Evolutionary conservation across 2,113 vertebrate species (phyloP), one percentile per base, ranked within the genome.

Genomic region (Phyllostomus hastatus): DNA sequence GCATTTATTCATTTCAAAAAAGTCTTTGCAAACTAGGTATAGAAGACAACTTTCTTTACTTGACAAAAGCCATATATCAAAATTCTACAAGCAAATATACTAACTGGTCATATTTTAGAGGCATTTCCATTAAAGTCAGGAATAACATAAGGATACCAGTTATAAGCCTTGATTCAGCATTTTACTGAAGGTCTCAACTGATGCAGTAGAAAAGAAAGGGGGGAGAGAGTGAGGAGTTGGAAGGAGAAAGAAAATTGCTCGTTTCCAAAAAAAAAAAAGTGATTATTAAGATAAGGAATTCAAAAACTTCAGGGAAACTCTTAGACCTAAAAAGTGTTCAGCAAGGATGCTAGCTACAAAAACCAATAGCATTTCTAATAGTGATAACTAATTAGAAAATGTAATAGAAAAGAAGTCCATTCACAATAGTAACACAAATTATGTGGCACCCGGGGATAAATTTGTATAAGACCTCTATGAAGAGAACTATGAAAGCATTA

Each of bases 251-350:
- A 81, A 84, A 93, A 78, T 22, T 73, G 26, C 26, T 93, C 9
- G 82, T 81, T 91, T 38, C 61, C 48, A 48, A 48, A 91, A 50
- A 22, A 72, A 61, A 19, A 52, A 93, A 85, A 61, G 19, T 76
- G 78, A 76, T 43, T 90, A 69, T 70, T 48, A 75, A 72, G 43
- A 69, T 26, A 70, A 76, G 86, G 28, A 67, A 57, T 31, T 80
- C n/a, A 33, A 35, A 95, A 91, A 83, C 95, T 38, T 73, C 61
- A 70, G 73, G 76, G 61, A 94, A 66, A 84, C 16, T 91, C 50
- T 75, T 31, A 79, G 54, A 83, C 28, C 22, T 79, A 83, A 79
- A 88, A 94, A 72, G 4, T 72, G 9, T 64, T 80, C 22, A 89
- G 19, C 38, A 59, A 95, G 24, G 15, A 26, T 75, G 17, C 19